Conservation (phyloP, 2,888 invertebrate genomes). For the Hypsopygia costalis region DNA sequence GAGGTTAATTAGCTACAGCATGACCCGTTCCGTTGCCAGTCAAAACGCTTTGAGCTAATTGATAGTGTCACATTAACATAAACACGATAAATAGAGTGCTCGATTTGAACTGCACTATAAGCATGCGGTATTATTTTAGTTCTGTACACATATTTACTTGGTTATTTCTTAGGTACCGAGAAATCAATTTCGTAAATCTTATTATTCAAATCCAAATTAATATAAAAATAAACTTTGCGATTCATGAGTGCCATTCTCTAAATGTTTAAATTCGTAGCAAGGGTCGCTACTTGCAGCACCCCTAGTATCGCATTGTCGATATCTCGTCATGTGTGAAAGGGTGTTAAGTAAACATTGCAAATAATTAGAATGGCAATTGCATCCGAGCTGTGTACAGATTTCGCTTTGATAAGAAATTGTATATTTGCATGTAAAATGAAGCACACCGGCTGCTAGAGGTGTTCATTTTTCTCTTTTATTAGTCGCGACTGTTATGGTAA, state of each 20-base stretch:
- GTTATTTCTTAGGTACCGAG: too few relatives aligned
- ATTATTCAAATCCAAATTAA: constrained; percentile 21
- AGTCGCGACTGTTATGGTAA: constrained; percentile 68
- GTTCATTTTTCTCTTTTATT: constrained; percentile 63
- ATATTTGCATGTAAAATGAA: constrained; percentile 72
- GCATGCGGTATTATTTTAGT: too few relatives aligned
- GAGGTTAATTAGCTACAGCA: constrained; percentile 7
- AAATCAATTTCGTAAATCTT: not conserved
- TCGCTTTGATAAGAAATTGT: constrained; percentile 64
- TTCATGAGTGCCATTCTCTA: constrained; percentile 44
- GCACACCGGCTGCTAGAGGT: constrained; percentile 47
- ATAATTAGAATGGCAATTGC: constrained; percentile 78
- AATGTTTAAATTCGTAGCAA: constrained; percentile 34
- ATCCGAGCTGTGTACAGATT: constrained; percentile 56
- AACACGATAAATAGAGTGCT: constrained; percentile 6
- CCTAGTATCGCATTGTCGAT: constrained; percentile 54
- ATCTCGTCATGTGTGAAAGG: constrained; percentile 79
- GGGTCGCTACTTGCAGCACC: constrained; percentile 39
- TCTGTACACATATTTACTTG: too few relatives aligned
- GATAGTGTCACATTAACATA: constrained; percentile 7
- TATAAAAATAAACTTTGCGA: constrained; percentile 36
- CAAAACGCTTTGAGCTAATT: constrained; percentile 5
- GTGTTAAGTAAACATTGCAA: constrained; percentile 82
- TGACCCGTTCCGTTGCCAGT: constrained; percentile 3
- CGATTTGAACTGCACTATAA: not conserved